These are phyloP conservation scores for Casuarius casuarius DNA, from an alignment of 2,113 vertebrate species.

Conservation along the genomic window DNA sequence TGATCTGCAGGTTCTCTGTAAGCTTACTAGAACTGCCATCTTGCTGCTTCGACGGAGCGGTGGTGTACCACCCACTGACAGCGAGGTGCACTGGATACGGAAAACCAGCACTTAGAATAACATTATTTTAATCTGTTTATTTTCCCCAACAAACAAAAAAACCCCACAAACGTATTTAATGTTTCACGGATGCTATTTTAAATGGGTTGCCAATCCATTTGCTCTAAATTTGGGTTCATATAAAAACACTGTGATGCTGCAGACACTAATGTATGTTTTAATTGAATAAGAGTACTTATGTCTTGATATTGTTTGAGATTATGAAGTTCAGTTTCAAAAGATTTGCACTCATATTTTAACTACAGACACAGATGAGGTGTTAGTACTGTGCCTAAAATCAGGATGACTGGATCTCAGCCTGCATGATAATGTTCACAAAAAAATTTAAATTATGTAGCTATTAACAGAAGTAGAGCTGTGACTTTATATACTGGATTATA, in stretches of 20 bases:
- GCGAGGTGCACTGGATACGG: not conserved
- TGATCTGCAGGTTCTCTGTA: not conserved
- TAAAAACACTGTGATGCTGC: not conserved
- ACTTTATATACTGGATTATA: not conserved
- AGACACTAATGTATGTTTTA: conserved; percentile 2
- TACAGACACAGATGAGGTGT: not conserved
- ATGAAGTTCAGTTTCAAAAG: not conserved
- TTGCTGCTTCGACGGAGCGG: not conserved
- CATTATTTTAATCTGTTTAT: not conserved
- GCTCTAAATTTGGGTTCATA: not conserved
- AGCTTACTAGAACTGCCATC: not conserved
- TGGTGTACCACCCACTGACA: not conserved
- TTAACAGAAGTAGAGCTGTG: not conserved
- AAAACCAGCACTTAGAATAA: not conserved
- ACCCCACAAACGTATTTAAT: not conserved
- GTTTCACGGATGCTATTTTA: not conserved
- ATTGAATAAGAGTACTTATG: not conserved
- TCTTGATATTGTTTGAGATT: not conserved
- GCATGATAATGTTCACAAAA: not conserved
- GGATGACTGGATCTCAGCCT: not conserved
- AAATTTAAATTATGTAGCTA: not conserved
- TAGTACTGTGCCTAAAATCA: not conserved
- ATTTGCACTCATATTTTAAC: not conserved
- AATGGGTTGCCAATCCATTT: not conserved
- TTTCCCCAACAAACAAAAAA: conserved; percentile 31